Conservation (phyloP, 1,140 invertebrate species). For the Zaprionus davidi region DNA sequence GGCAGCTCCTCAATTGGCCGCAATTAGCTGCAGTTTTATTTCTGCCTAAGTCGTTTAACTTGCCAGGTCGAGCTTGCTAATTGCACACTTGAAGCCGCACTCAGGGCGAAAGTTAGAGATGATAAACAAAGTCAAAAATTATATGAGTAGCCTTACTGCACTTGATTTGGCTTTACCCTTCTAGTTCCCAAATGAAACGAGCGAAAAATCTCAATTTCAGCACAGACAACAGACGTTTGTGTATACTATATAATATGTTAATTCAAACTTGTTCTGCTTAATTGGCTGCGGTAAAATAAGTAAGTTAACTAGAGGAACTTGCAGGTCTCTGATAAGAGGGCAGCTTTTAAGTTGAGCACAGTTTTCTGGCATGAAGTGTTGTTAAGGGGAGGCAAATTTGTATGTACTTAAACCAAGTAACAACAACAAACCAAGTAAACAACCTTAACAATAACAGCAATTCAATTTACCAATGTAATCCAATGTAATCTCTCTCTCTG, state of each 20-base stretch:
- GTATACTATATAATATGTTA: not conserved
- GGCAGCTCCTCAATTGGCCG: conserved; percentile 67
- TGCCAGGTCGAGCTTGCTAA: conserved; percentile 53
- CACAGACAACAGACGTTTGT: not conserved
- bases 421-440: too few species aligned
- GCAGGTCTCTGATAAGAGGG: not conserved
- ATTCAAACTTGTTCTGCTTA: conserved; percentile 2
- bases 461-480: too few species aligned
- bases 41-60: conserved; percentile 56
- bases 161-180: not conserved
- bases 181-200: not conserved
- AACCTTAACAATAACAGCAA: too few species aligned
- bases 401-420: too few species aligned
- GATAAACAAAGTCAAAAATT: conserved; percentile 8
- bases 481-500: too few species aligned
- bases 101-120: not conserved
- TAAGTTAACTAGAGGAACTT: not conserved
- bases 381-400: not conserved
- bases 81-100: conserved; percentile 62
- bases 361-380: not conserved
- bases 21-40: conserved; percentile 70
- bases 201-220: conserved; percentile 36
- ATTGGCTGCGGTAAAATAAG: not conserved
- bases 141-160: conserved; percentile 20
- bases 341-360: not conserved